Percentiles rank a stretch among this genome's conserved stretches.
phyloP scores from a whole-genome alignment of 1,140 invertebrate genomes.

The Aphis craccivora region DNA sequence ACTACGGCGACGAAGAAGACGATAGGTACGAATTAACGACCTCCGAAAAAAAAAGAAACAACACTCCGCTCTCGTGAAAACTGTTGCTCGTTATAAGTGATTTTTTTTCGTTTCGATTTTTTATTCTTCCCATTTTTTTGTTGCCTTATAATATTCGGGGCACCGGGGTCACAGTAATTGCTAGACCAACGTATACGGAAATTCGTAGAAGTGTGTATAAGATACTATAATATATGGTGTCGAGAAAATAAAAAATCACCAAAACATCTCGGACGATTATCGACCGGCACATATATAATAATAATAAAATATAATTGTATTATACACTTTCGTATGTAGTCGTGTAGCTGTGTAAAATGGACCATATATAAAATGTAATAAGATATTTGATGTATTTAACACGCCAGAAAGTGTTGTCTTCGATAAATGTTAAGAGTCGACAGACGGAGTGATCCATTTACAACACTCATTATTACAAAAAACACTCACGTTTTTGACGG shows the following conservation, averaged over 20 bases:
- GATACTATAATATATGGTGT: background rate
- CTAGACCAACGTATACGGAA: background rate
- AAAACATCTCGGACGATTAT: background rate
- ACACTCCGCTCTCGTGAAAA: slow-evolving; percentile 6
- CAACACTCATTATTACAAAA: no score
- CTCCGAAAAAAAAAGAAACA: slow-evolving; percentile 1
- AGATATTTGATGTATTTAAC: no score
- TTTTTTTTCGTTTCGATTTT: background rate
- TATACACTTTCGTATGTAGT: no score
- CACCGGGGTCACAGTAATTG: slow-evolving; percentile 14
- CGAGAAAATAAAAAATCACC: background rate
- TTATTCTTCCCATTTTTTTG: background rate
- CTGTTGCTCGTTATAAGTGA: slow-evolving; percentile 30
- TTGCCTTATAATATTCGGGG: background rate
- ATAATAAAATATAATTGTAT: background rate
- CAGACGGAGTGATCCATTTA: no score
- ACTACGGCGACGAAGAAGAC: background rate
- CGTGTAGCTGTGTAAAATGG: no score
- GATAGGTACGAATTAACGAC: slow-evolving; percentile 8
- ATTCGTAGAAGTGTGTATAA: background rate
- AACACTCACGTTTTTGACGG: no score
- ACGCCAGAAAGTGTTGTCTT: no score
- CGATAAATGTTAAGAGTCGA: no score
- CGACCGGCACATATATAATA: background rate
- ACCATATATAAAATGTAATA: no score